A percentile compares a stretch with the other conserved stretches of the same genome.
Evolutionary conservation across 2,888 invertebrate genomes (phyloP).

Genomic region (Ramazzottius varieornatus): DNA sequence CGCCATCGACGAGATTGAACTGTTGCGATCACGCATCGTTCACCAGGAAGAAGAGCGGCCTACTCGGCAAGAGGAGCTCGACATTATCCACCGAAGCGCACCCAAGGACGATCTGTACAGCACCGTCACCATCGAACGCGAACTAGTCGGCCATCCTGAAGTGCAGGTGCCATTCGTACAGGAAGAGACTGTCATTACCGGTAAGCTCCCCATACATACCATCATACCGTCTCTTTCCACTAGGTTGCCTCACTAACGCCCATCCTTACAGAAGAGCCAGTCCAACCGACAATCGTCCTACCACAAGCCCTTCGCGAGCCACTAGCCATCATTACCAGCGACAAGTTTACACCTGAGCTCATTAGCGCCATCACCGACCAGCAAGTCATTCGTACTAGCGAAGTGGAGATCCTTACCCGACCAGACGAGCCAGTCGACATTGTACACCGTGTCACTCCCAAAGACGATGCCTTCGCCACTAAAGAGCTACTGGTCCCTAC

Average conservation of each 20-base stretch:
- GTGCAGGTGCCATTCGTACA: no score
- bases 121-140: not conserved
- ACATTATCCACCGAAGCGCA: not conserved
- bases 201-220: not conserved
- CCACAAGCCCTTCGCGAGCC: not conserved
- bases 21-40: no score
- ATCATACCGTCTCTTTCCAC: not conserved
- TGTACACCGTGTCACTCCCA: not conserved
- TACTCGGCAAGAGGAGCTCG: not conserved
- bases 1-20: no score
- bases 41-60: not conserved
- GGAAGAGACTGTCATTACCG: not conserved
- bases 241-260: not conserved
- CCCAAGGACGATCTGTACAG: not conserved
- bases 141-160: not conserved
- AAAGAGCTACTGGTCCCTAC: no score
- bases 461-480: not conserved
- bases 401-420: no score
- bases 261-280: not conserved
- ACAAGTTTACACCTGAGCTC: not conserved
- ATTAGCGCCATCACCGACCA: not conserved
- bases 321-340: not conserved
- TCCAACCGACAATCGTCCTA: not conserved
- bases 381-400: not conserved
- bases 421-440: not conserved